phyloP scores from a whole-genome alignment of 2,113 vertebrate species.

The Patagioenas fasciata region DNA sequence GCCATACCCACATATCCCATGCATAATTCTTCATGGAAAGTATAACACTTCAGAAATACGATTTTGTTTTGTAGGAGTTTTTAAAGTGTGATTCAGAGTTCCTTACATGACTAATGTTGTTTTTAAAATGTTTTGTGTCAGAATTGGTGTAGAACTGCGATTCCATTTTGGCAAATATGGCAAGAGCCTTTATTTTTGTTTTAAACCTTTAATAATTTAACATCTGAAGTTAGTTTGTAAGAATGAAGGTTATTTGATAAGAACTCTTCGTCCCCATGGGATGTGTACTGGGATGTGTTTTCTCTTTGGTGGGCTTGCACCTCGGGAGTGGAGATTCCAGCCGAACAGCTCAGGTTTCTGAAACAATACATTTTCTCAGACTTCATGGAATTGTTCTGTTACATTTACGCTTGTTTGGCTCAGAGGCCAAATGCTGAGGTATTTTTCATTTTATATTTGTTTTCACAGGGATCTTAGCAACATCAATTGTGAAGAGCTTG shows the following conservation, averaged over 20 bases:
- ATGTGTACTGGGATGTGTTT: constrained; percentile 55
- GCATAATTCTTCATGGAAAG: constrained; percentile 28
- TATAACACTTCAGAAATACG: not conserved
- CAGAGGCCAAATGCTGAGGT: constrained; percentile 70
- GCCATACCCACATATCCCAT: not conserved
- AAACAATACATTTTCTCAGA: constrained; percentile 78
- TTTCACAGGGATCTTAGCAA: constrained; percentile 96
- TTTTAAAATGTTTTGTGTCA: constrained; percentile 57
- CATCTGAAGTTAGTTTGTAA: constrained; percentile 46
- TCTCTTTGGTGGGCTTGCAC: constrained; percentile 65
- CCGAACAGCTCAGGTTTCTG: constrained; percentile 75
- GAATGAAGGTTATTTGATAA: constrained; percentile 59
- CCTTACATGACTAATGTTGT: constrained; percentile 37
- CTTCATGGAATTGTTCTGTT: constrained; percentile 77
- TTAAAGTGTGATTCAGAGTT: constrained; percentile 36
- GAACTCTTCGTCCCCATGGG: not conserved
- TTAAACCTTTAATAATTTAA: constrained; percentile 57
- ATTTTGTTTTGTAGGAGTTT: constrained; percentile 10
- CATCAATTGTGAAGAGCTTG: constrained; percentile 98
- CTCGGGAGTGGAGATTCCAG: constrained; percentile 75
- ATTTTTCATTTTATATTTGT: constrained; percentile 77
- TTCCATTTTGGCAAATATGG: constrained; percentile 57
- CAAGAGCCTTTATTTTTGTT: constrained; percentile 61
- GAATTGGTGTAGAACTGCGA: constrained; percentile 32
- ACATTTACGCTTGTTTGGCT: constrained; percentile 72